These are phyloP conservation scores for Eublepharis macularius DNA, from an alignment of 2,113 vertebrate species.

Conservation along the genomic window DNA sequence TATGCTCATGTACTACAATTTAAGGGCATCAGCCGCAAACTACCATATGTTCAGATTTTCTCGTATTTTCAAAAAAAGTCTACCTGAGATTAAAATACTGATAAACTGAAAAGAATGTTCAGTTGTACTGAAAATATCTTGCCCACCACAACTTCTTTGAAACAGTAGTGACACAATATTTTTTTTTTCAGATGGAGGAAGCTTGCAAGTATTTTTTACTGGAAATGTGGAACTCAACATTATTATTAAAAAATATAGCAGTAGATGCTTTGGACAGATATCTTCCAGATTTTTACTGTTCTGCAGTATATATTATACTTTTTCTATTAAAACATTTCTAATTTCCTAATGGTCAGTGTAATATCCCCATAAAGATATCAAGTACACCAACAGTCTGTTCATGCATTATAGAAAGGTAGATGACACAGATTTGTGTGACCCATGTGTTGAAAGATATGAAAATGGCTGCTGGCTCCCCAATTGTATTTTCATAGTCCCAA, in stretches of 20 bases:
- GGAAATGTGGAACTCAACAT: background rate
- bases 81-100: constrained; percentile 48
- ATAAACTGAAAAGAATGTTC: constrained; percentile 14
- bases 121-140: background rate
- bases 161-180: background rate
- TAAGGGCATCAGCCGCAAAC: background rate
- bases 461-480: too few relatives aligned
- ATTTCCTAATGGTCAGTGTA: background rate
- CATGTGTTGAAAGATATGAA: background rate
- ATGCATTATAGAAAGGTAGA: background rate
- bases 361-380: background rate
- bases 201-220: background rate
- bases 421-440: background rate
- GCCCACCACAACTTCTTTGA: accelerated
- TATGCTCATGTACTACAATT: background rate
- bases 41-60: constrained; percentile 27
- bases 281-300: background rate
- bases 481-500: background rate
- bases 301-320: background rate
- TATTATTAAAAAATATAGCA: background rate
- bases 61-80: background rate
- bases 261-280: too few relatives aligned
- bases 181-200: background rate
- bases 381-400: background rate
- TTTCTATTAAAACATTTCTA: background rate